These are phyloP conservation scores for Lottia gigantea DNA, from an alignment of 2,888 invertebrate genomes.

Conservation along the genomic window DNA sequence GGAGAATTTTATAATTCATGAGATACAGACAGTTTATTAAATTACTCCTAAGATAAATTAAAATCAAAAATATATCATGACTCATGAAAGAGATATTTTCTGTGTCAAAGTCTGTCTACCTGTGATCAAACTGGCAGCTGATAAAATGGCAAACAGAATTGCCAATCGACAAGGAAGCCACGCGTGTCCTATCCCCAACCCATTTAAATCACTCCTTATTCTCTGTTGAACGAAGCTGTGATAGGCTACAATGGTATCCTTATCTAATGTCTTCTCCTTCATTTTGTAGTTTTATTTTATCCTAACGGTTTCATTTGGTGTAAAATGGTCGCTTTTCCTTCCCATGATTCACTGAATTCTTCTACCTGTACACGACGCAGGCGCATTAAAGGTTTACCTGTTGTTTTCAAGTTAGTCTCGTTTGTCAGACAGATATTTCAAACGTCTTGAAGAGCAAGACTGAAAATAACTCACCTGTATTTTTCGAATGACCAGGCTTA, in stretches of 20 bases:
- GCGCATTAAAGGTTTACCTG: background rate
- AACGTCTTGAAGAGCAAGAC: too few relatives aligned
- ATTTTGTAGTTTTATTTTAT: slow-evolving; percentile 13
- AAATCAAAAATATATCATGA: too few relatives aligned
- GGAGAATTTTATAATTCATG: too few relatives aligned
- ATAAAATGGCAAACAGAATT: slow-evolving; percentile 34
- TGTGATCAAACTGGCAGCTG: slow-evolving; percentile 38
- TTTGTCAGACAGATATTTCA: too few relatives aligned
- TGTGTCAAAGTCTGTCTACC: slow-evolving; percentile 20
- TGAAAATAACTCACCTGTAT: background rate
- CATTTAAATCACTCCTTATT: slow-evolving; percentile 53
- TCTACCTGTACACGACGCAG: slow-evolving; percentile 3
- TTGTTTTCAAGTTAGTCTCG: too few relatives aligned
- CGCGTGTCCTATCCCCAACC: slow-evolving; percentile 53
- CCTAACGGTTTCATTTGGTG: background rate
- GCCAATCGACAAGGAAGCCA: slow-evolving; percentile 40
- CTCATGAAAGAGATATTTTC: too few relatives aligned
- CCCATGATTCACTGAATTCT: background rate
- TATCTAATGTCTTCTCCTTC: slow-evolving; percentile 49
- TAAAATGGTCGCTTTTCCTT: background rate
- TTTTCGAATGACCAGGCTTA: background rate
- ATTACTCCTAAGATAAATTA: too few relatives aligned
- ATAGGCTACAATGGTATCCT: slow-evolving; percentile 59
- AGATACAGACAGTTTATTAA: too few relatives aligned
- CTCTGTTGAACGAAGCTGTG: slow-evolving; percentile 53